phyloP scores from a whole-genome alignment of 2,797 vertebrate species.

The Pseudomugil gertrudae region DNA sequence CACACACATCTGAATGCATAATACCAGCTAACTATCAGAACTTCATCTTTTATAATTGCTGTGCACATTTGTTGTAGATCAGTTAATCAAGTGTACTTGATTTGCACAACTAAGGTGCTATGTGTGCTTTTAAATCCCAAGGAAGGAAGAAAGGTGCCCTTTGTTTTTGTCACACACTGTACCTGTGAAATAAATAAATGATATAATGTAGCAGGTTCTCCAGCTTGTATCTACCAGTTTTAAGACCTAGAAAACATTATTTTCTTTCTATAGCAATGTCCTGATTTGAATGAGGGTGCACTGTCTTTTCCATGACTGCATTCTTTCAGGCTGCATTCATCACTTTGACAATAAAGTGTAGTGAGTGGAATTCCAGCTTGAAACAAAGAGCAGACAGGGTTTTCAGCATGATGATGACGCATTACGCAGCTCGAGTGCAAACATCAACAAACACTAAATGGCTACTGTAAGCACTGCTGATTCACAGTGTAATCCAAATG shows the following conservation, averaged over 20 bases:
- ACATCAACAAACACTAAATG: conserved; percentile 45
- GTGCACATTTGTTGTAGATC: background rate
- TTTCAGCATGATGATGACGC: conserved; percentile 51
- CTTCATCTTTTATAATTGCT: background rate
- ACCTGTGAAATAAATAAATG: background rate
- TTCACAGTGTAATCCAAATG: conserved; percentile 53
- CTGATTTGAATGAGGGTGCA: background rate
- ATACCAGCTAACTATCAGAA: background rate
- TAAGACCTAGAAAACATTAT: background rate
- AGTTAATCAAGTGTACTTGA: background rate
- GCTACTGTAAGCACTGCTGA: conserved; percentile 52
- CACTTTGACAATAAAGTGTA: background rate
- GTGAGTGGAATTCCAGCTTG: conserved; percentile 2
- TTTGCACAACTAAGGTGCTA: background rate
- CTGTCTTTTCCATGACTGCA: background rate
- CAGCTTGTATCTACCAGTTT: background rate
- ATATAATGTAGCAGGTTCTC: background rate
- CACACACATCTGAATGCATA: no score
- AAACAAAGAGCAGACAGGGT: conserved; percentile 18
- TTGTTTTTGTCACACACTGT: background rate
- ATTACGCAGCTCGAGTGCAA: conserved; percentile 24
- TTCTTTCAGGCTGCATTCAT: background rate
- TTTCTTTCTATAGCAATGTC: background rate
- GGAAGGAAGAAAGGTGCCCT: background rate
- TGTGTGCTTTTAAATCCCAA: background rate